A percentile compares a stretch with the other conserved stretches of the same genome.
Evolutionary conservation across 2,888 invertebrate genomes (phyloP).

Genomic region (Cryptocephalus primarius): DNA sequence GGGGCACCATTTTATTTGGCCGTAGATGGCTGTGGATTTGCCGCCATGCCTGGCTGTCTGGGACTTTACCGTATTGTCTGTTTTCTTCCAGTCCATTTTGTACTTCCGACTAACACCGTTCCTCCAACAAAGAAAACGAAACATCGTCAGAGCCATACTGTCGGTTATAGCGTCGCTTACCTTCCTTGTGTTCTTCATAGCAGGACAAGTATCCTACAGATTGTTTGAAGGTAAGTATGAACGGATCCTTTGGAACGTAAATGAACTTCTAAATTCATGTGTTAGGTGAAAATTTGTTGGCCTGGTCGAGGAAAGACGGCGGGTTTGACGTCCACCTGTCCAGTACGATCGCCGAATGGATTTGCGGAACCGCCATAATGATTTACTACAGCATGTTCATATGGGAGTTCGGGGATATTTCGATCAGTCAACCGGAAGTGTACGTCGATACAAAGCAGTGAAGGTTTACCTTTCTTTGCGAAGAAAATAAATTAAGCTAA

Average conservation of each 20-base stretch:
- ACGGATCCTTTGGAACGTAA: no score
- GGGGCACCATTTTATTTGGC: no score
- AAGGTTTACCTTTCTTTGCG: no score
- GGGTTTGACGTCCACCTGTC: conserved; percentile 16
- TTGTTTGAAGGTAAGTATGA: conserved; percentile 10
- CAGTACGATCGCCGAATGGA: conserved; percentile 18
- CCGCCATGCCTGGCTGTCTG: no score
- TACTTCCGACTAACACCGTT: conserved; percentile 15
- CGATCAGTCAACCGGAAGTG: conserved; percentile 8
- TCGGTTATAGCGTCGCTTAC: conserved; percentile 9
- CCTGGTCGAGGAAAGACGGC: conserved; percentile 18
- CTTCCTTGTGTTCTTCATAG: conserved; percentile 9
- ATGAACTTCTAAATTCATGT: conserved; percentile 2
- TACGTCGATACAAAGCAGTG: no score
- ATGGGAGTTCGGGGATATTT: conserved; percentile 14
- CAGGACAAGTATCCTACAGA: conserved; percentile 10
- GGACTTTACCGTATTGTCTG: no score
- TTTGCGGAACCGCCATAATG: conserved; percentile 15
- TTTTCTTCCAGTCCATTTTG: conserved; percentile 14
- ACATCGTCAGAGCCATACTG: conserved; percentile 12
- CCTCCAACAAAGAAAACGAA: conserved; percentile 14
- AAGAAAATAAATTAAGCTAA: no score
- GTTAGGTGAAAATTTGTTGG: conserved; percentile 16
- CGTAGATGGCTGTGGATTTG: no score
- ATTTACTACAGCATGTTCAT: conserved; percentile 12